Conservation (phyloP, 2,113 vertebrate genomes). For the Lasiurus cinereus region DNA sequence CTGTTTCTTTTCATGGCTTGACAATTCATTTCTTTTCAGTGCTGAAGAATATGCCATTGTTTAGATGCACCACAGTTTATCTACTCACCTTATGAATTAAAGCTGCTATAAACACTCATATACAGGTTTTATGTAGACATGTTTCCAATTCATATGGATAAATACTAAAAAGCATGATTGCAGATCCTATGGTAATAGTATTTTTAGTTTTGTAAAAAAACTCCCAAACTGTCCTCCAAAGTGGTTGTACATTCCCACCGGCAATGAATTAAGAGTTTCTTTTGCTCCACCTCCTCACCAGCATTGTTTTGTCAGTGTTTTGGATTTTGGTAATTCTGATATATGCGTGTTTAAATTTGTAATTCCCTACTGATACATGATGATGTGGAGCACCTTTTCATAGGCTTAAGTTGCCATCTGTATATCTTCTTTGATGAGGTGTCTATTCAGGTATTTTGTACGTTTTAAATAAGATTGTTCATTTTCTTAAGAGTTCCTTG, state of each 20-base stretch:
- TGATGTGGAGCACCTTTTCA: not conserved
- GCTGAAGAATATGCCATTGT: not conserved
- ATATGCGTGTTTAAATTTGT: not conserved
- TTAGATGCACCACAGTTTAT: not conserved
- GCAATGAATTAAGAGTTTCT: not conserved
- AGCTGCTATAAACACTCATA: not conserved
- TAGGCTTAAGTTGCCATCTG: not conserved
- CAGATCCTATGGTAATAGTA: not conserved
- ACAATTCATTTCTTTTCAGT: not conserved
- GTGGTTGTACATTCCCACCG: not conserved
- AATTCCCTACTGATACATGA: not conserved
- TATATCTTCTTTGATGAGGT: not conserved
- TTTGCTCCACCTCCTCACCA: not conserved
- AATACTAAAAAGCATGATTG: not conserved
- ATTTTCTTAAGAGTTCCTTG: slow-evolving; percentile 36
- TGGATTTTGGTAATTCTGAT: not conserved
- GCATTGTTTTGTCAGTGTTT: not conserved
- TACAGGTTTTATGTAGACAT: not conserved
- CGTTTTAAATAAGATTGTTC: not conserved
- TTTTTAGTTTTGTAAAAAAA: slow-evolving; percentile 9
- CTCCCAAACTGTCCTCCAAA: slow-evolving; percentile 35
- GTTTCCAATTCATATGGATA: not conserved
- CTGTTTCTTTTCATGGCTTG: not conserved
- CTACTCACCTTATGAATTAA: not conserved
- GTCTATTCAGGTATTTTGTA: not conserved